Evolutionary conservation across 2,888 invertebrate genomes (phyloP).

Genomic region (Ommatoiulus sabulosus): DNA sequence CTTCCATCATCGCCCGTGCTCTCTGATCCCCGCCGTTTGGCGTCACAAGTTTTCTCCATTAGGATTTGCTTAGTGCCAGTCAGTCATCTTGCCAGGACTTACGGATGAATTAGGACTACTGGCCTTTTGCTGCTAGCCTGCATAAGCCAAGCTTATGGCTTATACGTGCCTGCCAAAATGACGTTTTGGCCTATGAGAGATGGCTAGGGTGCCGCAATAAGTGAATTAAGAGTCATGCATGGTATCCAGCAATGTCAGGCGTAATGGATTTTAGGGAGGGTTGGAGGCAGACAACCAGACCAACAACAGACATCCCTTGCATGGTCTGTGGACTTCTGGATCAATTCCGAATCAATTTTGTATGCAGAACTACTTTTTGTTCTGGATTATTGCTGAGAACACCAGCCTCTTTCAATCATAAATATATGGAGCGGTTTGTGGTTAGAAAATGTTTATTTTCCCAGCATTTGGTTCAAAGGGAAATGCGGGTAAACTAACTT

Average conservation of each 20-base stretch:
- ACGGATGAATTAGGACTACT: background rate
- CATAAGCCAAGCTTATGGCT: constrained; percentile 13
- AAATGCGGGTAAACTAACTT: too few species aligned
- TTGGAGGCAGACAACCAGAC: background rate
- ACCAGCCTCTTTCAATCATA: too few species aligned
- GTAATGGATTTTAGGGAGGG: background rate
- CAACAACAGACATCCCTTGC: background rate
- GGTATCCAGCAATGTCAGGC: background rate
- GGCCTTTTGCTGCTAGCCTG: background rate
- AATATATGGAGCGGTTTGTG: too few species aligned
- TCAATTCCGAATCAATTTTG: too few species aligned
- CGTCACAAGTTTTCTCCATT: constrained; percentile 38
- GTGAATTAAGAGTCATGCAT: background rate
- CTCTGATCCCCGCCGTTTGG: background rate
- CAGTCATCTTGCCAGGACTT: constrained; percentile 13
- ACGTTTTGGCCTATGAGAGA: constrained; percentile 12
- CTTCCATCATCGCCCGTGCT: background rate
- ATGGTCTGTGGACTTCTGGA: background rate
- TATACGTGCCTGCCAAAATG: background rate
- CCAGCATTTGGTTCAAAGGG: too few species aligned
- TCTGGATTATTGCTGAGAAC: too few species aligned
- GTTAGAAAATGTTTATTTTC: too few species aligned
- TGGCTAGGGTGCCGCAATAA: background rate
- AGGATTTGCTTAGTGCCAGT: constrained; percentile 18
- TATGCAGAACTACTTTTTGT: too few species aligned